A percentile compares a stretch with the other conserved stretches of the same genome.
phyloP scores from a whole-genome alignment of 2,888 invertebrate species.

The Orthosia gracilis region DNA sequence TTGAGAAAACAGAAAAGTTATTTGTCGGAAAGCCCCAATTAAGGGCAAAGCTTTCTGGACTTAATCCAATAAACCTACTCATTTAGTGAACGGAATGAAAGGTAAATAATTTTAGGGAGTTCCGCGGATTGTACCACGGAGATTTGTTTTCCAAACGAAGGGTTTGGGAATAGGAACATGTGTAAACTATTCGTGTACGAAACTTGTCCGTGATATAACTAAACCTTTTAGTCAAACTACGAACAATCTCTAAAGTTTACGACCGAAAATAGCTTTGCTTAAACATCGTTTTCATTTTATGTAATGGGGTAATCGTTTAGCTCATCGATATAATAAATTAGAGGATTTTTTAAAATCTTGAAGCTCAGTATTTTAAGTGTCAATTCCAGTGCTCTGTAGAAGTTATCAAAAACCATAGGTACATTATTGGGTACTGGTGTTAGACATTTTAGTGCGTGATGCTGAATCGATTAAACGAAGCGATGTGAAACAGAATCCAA shows the following conservation, averaged over 20 bases:
- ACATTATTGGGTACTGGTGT: background rate
- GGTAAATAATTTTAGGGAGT: constrained; percentile 88
- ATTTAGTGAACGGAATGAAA: constrained; percentile 89
- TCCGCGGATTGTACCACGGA: constrained; percentile 76
- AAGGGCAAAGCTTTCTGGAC: constrained; percentile 90
- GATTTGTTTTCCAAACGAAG: constrained; percentile 76
- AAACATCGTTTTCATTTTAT: constrained; percentile 18
- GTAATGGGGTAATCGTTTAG: constrained; percentile 20
- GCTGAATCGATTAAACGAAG: constrained; percentile 68
- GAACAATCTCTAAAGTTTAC: constrained; percentile 49
- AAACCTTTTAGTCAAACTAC: constrained; percentile 54
- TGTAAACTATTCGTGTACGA: constrained; percentile 62
- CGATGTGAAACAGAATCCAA: constrained; percentile 73
- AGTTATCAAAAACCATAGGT: background rate
- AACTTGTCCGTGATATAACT: constrained; percentile 46
- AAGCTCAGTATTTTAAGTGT: background rate
- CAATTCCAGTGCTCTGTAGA: background rate
- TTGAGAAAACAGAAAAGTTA: constrained; percentile 90
- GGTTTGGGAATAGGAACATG: constrained; percentile 63
- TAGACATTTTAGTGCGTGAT: background rate
- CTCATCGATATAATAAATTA: constrained; percentile 3
- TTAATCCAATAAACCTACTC: constrained; percentile 91
- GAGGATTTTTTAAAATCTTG: constrained; percentile 50
- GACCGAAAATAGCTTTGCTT: constrained; percentile 63
- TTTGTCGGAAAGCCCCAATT: constrained; percentile 90